Conservation (phyloP, 2,113 vertebrate genomes). For the Lathamus discolor region DNA sequence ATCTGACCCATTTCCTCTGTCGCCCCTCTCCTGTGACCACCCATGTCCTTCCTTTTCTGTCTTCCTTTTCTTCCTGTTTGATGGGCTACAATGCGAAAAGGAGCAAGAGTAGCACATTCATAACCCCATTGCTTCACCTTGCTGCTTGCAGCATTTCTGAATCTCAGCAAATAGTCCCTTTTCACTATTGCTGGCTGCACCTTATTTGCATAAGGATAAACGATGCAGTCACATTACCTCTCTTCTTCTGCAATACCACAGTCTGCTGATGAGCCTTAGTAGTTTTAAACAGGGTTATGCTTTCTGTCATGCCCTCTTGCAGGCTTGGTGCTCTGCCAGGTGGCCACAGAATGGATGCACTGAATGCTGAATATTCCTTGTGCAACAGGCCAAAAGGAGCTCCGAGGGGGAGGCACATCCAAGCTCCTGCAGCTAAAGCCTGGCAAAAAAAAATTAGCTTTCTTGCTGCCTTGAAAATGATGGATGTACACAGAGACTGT, state of each 20-base stretch:
- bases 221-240: neutral
- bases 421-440: neutral
- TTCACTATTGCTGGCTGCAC: neutral
- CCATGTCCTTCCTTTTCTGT: neutral
- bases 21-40: neutral
- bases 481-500: neutral
- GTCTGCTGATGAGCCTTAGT: neutral
- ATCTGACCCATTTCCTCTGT: neutral
- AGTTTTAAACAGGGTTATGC: neutral
- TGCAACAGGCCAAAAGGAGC: neutral
- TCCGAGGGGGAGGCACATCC: neutral
- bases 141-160: neutral
- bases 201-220: neutral
- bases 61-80: neutral
- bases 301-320: neutral
- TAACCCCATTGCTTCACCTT: neutral
- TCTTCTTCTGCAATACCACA: neutral
- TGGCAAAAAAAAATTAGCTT: neutral
- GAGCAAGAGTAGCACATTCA: neutral
- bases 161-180: neutral
- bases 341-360: neutral
- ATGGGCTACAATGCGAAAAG: neutral
- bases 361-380: neutral
- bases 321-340: constrained; percentile 20
- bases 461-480: constrained; percentile 31